phyloP scores from a whole-genome alignment of 2,113 vertebrate species.

The Ictalurus furcatus region DNA sequence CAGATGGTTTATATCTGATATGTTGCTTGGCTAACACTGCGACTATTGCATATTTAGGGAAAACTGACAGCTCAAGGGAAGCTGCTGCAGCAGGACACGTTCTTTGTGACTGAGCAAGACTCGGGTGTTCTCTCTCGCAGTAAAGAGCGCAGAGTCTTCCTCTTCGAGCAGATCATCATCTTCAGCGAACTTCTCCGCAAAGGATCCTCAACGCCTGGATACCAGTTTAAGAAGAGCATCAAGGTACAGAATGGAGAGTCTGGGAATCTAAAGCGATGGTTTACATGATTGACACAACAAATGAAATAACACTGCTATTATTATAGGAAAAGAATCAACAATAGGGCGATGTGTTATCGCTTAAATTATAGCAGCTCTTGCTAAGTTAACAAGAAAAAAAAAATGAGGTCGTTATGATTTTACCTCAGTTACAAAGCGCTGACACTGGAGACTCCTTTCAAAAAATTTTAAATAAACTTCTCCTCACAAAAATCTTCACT shows the following conservation, averaged over 20 bases:
- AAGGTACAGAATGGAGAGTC: slow-evolving; percentile 77
- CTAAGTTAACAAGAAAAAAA: neutral
- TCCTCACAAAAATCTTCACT: neutral
- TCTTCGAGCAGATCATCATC: slow-evolving; percentile 98
- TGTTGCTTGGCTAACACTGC: neutral
- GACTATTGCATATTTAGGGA: slow-evolving; percentile 72
- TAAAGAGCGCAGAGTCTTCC: slow-evolving; percentile 94
- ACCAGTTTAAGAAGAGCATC: slow-evolving; percentile 96
- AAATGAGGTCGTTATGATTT: neutral
- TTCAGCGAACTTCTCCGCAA: slow-evolving; percentile 96
- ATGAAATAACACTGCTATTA: too few species aligned
- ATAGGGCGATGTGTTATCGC: neutral
- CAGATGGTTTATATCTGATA: neutral
- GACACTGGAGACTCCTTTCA: neutral
- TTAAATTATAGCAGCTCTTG: neutral
- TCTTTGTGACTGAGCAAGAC: slow-evolving; percentile 96
- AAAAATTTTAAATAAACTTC: neutral
- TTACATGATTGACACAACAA: neutral
- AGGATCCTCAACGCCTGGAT: slow-evolving; percentile 91
- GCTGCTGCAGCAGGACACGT: slow-evolving; percentile 96
- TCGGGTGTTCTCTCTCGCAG: slow-evolving; percentile 87
- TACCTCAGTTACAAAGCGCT: neutral
- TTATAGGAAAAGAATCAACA: neutral
- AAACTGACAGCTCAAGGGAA: slow-evolving; percentile 96
- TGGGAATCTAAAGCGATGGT: neutral